Conservation (phyloP, 1,140 invertebrate species). For the Nymphalis io region DNA sequence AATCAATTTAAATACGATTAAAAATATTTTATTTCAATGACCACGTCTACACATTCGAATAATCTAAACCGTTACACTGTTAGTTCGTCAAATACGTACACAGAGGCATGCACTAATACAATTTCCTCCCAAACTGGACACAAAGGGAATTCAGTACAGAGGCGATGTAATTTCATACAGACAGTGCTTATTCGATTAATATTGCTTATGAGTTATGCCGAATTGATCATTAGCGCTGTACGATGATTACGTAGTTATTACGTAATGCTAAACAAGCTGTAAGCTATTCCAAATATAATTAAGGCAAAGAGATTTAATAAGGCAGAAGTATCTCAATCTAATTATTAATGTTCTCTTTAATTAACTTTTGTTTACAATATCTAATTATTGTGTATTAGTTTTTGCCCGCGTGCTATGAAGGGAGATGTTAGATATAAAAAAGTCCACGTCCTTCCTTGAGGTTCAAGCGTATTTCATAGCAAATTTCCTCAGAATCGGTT, state of each 20-base stretch:
- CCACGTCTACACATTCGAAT: neutral
- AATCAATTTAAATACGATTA: neutral
- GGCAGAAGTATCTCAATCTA: no score
- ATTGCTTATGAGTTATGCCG: constrained; percentile 11
- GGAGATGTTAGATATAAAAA: no score
- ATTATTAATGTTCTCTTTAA: no score
- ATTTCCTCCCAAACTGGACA: constrained; percentile 24
- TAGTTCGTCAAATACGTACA: constrained; percentile 16
- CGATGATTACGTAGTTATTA: neutral
- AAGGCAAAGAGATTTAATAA: no score
- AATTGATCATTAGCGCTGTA: neutral
- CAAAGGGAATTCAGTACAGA: constrained; percentile 23
- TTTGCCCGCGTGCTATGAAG: no score
- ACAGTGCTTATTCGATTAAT: constrained; percentile 3
- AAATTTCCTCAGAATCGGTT: no score
- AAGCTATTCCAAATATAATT: no score
- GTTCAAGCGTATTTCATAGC: no score
- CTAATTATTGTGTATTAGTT: no score
- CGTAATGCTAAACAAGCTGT: neutral
- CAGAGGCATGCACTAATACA: constrained; percentile 30
- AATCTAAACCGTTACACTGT: neutral
- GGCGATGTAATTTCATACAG: constrained; percentile 2
- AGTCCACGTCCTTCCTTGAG: no score
- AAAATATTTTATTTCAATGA: neutral
- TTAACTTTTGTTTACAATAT: no score